A percentile compares a stretch with the other conserved stretches of the same genome.
phyloP scores from a whole-genome alignment of 1,140 invertebrate genomes.

The Drosophila mauritiana region DNA sequence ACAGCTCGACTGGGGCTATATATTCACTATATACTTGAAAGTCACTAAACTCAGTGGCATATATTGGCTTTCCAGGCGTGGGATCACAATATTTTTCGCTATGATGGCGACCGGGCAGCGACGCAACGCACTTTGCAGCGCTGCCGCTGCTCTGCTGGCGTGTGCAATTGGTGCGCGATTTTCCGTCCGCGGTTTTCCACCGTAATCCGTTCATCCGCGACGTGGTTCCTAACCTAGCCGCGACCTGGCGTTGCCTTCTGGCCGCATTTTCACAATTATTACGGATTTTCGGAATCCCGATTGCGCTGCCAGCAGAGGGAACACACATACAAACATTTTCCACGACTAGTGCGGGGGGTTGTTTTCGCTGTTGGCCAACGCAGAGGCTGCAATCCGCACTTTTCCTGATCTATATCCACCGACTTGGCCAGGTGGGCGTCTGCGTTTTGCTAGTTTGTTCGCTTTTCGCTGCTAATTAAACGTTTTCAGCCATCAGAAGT shows the following conservation, averaged over 20 bases:
- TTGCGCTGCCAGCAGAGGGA: slow-evolving; percentile 59
- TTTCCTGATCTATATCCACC: slow-evolving; percentile 31
- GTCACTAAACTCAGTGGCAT: too few relatives aligned
- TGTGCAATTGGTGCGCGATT: slow-evolving; percentile 33
- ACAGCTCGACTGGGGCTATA: too few relatives aligned
- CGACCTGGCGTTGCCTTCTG: slow-evolving; percentile 15
- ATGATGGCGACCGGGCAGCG: slow-evolving; percentile 77
- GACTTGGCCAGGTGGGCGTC: slow-evolving; percentile 19
- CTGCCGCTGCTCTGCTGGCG: slow-evolving; percentile 27
- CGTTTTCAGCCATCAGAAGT: slow-evolving; percentile 71
- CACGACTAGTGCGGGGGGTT: slow-evolving; percentile 75
- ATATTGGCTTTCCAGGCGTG: slow-evolving; percentile 8
- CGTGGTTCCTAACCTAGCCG: slow-evolving; percentile 9
- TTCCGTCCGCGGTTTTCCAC: slow-evolving; percentile 8
- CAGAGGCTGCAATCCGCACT: slow-evolving; percentile 31
- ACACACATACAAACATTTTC: slow-evolving; percentile 72
- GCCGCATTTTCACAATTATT: slow-evolving; percentile 68
- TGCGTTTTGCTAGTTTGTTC: slow-evolving; percentile 44
- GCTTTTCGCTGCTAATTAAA: slow-evolving; percentile 71
- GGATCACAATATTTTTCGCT: slow-evolving; percentile 57
- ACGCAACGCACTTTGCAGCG: slow-evolving; percentile 75
- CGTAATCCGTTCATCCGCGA: slow-evolving; percentile 10
- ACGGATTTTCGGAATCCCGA: slow-evolving; percentile 35
- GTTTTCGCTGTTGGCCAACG: slow-evolving; percentile 56
- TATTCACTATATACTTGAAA: too few relatives aligned